phyloP scores from a whole-genome alignment of 2,113 vertebrate species.

The Aldabrachelys gigantea region DNA sequence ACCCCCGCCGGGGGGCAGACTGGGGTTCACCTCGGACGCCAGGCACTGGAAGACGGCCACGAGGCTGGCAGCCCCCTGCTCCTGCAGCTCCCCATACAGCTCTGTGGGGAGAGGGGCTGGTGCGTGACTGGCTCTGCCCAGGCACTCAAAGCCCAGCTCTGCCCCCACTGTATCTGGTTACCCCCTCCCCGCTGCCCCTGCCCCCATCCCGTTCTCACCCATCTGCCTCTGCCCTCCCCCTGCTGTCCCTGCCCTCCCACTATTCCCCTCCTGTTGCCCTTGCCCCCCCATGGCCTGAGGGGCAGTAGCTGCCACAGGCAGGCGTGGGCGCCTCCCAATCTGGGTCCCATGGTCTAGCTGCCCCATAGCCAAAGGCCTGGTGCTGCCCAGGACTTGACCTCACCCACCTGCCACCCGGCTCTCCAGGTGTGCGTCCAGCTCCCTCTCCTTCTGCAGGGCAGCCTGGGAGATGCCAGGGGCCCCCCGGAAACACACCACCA shows the following conservation, averaged over 20 bases:
- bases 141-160: not conserved
- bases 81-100: conserved; percentile 73
- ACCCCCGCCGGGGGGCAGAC: conserved; percentile 84
- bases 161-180: not conserved
- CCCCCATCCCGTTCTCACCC: no score
- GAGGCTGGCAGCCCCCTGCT: conserved; percentile 79
- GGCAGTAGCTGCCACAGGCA: no score
- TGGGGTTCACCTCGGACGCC: conserved; percentile 76
- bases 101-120: conserved; percentile 68
- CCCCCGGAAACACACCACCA: conserved; percentile 83
- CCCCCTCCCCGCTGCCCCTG: no score
- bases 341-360: not conserved
- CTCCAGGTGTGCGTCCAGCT: conserved; percentile 77
- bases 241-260: no score
- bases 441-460: conserved; percentile 78
- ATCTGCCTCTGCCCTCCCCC: not conserved
- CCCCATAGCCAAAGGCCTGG: not conserved
- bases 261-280: not conserved
- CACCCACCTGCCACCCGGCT: conserved; percentile 82
- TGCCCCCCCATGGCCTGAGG: not conserved
- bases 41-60: conserved; percentile 81
- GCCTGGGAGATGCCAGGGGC: conserved; percentile 81
- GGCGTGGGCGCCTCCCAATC: no score
- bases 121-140: not conserved
- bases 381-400: not conserved